Evolutionary conservation across 2,888 invertebrate species (phyloP).

Genomic region (Gordius sp.): DNA sequence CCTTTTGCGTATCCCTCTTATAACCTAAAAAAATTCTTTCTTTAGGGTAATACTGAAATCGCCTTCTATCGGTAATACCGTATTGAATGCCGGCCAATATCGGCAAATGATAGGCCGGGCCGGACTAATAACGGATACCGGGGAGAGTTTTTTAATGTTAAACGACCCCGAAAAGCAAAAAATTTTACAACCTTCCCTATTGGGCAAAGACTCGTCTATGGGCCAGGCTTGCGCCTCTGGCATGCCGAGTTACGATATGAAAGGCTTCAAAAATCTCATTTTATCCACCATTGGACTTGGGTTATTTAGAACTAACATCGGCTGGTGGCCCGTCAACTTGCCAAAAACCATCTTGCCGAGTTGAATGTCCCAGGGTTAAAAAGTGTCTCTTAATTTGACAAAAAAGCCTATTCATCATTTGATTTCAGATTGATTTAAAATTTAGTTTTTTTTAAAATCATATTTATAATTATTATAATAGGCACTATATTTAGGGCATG

Average conservation of each 20-base stretch:
- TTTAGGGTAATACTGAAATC: slow-evolving; percentile 57
- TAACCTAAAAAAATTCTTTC: no score
- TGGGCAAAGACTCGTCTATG: neutral
- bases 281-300: slow-evolving; percentile 43
- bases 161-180: neutral
- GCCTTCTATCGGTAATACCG: slow-evolving; percentile 49
- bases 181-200: neutral
- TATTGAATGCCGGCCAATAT: slow-evolving; percentile 50
- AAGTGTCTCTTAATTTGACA: no score
- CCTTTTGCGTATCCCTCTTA: no score
- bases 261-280: slow-evolving; percentile 38
- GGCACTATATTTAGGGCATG: no score
- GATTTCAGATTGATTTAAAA: no score
- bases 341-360: no score
- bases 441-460: no score
- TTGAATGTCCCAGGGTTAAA: no score
- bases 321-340: no score
- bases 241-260: slow-evolving; percentile 26
- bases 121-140: slow-evolving; percentile 44
- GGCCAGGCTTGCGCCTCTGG: neutral
- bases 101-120: slow-evolving; percentile 87
- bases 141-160: slow-evolving; percentile 44
- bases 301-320: no score
- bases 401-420: no score
- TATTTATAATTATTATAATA: no score